phyloP scores from a whole-genome alignment of 30 jellyfish, hydroid and myxozoan genomes.

The Aurelia coerulea region DNA sequence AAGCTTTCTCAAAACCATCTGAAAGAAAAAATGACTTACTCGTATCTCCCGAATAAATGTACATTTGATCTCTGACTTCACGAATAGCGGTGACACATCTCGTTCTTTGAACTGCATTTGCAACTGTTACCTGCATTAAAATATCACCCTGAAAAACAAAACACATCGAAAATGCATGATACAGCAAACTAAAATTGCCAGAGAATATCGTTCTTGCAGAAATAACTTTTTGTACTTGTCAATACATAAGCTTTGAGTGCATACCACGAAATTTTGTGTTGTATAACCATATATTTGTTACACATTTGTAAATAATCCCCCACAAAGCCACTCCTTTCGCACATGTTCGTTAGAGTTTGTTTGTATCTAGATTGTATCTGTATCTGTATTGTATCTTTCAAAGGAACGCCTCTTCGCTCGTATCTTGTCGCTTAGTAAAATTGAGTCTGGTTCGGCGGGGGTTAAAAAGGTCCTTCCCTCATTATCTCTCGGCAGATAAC shows the following conservation, averaged over 20 bases:
- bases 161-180: not conserved
- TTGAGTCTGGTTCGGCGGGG: too few relatives aligned
- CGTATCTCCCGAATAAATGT: constrained; percentile 60
- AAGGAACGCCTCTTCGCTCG: too few relatives aligned
- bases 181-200: not conserved
- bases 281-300: too few relatives aligned
- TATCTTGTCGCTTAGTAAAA: too few relatives aligned
- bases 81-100: constrained; percentile 62
- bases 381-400: too few relatives aligned
- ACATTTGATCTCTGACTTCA: constrained; percentile 41
- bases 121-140: constrained; percentile 60
- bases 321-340: not conserved
- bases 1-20: too few relatives aligned
- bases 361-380: too few relatives aligned
- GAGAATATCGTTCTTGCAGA: not conserved
- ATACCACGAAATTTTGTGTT: too few relatives aligned
- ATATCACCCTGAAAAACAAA: constrained; percentile 35
- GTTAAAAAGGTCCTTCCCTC: too few relatives aligned
- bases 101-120: constrained; percentile 69
- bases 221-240: too few relatives aligned
- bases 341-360: not conserved
- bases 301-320: not conserved
- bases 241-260: too few relatives aligned
- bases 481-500: too few relatives aligned
- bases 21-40: constrained; percentile 20